Conservation (phyloP, 1,140 invertebrate species). For the Aphis gossypii region DNA sequence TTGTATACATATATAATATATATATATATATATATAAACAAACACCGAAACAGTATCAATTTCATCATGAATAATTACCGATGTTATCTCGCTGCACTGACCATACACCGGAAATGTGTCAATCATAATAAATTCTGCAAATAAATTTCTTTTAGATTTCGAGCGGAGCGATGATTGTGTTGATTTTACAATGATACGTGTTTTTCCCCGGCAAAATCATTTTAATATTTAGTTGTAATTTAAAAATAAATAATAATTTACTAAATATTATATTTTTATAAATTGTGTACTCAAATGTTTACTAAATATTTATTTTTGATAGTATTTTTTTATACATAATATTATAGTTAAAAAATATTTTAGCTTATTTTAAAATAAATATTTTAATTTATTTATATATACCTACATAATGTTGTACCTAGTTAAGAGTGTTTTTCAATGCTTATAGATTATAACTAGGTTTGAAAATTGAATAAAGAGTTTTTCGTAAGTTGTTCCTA, state of each 20-base stretch:
- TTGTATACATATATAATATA: neutral
- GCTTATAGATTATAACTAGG: too few species aligned
- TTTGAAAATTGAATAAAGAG: too few species aligned
- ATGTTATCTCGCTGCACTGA: conserved; percentile 31
- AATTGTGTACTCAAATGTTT: neutral
- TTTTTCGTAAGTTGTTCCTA: too few species aligned
- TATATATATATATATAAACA: neutral
- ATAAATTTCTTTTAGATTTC: neutral
- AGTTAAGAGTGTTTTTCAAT: too few species aligned
- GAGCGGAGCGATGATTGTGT: neutral
- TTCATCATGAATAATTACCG: conserved; percentile 40
- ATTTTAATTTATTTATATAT: neutral
- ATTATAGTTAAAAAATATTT: neutral
- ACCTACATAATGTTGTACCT: too few species aligned
- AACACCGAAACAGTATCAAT: conserved; percentile 33
- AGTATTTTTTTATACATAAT: neutral
- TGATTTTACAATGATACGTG: neutral
- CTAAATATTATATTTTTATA: too few species aligned
- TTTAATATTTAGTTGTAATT: neutral
- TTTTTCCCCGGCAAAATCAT: neutral
- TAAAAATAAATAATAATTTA: neutral
- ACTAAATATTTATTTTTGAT: neutral
- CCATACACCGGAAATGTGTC: conserved; percentile 36
- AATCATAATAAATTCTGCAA: neutral
- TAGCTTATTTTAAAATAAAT: neutral